These are phyloP conservation scores for Gibbula magus DNA, from an alignment of 2,888 invertebrate species.

Conservation along the genomic window DNA sequence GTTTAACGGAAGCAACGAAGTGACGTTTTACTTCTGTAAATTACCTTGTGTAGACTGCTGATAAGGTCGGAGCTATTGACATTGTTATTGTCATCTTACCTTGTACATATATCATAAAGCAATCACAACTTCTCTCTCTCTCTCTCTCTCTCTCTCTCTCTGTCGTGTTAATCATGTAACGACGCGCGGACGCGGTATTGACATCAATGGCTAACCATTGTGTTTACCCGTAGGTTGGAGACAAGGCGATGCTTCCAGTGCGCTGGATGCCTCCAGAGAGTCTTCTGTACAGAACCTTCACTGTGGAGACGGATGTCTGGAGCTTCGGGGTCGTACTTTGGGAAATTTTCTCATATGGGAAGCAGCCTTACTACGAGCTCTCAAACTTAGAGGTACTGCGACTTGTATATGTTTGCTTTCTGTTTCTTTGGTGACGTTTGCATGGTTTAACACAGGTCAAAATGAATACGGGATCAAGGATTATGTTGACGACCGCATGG, in stretches of 20 bases:
- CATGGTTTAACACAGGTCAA: too few relatives aligned
- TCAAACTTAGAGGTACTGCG: slow-evolving; percentile 75
- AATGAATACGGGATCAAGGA: too few relatives aligned
- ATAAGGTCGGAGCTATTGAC: too few relatives aligned
- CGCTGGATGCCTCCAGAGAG: slow-evolving; percentile 77
- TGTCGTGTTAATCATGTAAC: background rate
- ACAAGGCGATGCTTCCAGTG: slow-evolving; percentile 75
- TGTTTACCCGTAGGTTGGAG: slow-evolving; percentile 68
- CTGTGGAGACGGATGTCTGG: slow-evolving; percentile 76
- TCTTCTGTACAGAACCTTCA: slow-evolving; percentile 75
- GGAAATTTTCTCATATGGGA: slow-evolving; percentile 76
- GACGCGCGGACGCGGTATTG: too few relatives aligned
- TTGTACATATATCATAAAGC: background rate
- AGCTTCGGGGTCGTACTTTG: slow-evolving; percentile 77
- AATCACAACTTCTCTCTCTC: background rate
- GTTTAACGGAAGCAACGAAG: too few relatives aligned
- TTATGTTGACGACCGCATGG: too few relatives aligned
- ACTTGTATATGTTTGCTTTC: too few relatives aligned
- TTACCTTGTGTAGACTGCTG: too few relatives aligned
- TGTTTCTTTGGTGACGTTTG: too few relatives aligned
- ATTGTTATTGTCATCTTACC: too few relatives aligned
- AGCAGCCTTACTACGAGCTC: slow-evolving; percentile 76
- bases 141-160: background rate
- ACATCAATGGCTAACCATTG: background rate
- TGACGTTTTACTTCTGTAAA: too few relatives aligned